Conservation (phyloP, 2,797 vertebrate species). For the Sparidentex hasta region DNA sequence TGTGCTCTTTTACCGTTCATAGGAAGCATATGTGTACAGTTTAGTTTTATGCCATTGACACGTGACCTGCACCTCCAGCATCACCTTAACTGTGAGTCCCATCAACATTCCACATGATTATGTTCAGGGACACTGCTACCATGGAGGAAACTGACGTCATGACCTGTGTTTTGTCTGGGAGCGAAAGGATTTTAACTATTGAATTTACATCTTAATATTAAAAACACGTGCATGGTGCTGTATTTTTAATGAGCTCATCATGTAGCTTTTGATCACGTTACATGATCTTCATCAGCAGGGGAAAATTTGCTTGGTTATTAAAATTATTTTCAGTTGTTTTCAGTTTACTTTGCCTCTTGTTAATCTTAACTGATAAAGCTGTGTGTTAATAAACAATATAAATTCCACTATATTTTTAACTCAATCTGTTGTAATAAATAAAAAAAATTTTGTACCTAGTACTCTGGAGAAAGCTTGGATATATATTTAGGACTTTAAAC, state of each 20-base stretch:
- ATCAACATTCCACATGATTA: neutral
- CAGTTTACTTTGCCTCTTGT: no score
- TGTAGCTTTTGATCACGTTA: neutral
- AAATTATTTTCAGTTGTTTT: no score
- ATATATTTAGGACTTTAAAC: neutral
- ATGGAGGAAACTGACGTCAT: constrained; percentile 1
- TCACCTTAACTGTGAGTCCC: neutral
- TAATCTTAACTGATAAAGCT: no score
- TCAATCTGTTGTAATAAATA: no score
- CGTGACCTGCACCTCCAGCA: neutral
- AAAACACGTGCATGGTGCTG: neutral
- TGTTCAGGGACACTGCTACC: neutral
- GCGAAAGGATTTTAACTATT: neutral
- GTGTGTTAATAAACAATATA: no score
- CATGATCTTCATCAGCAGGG: neutral
- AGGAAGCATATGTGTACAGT: constrained; percentile 14
- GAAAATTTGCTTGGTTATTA: neutral
- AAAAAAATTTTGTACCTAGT: neutral
- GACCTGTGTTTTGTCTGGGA: neutral
- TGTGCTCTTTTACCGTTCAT: constrained; percentile 5
- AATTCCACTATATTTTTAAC: no score
- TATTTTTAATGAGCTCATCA: neutral
- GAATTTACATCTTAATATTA: neutral
- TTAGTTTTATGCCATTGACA: constrained; percentile 2
- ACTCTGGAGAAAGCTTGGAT: neutral